Percentiles rank a stretch among this genome's conserved stretches.
phyloP scores from a whole-genome alignment of 1,140 invertebrate genomes.

The Trinorchestia longiramus region DNA sequence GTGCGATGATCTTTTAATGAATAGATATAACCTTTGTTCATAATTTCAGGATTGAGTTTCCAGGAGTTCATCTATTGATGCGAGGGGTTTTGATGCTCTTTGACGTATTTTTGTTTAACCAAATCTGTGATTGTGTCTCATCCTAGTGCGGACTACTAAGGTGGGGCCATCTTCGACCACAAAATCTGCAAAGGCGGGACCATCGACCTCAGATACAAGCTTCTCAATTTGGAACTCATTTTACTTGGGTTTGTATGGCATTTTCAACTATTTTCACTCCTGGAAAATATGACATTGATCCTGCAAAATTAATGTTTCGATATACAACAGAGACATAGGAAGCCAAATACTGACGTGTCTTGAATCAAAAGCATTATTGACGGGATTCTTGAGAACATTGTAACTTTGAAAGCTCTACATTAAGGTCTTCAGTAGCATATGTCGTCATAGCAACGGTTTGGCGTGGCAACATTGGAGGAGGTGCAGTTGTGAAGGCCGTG shows the following conservation, averaged over 20 bases:
- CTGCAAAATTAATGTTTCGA: background rate
- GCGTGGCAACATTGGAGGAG: background rate
- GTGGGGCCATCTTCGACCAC: background rate
- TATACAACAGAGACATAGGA: background rate
- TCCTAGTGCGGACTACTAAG: background rate
- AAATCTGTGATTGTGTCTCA: slow-evolving; percentile 27
- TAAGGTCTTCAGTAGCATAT: background rate
- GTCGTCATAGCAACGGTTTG: slow-evolving; percentile 32
- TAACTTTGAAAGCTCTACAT: slow-evolving; percentile 11
- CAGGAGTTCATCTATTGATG: slow-evolving; percentile 41
- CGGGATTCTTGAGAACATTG: background rate
- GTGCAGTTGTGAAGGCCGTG: background rate
- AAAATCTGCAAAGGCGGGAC: slow-evolving; percentile 9
- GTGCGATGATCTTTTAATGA: background rate
- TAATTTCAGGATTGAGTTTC: slow-evolving; percentile 45
- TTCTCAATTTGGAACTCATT: background rate
- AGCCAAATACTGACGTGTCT: background rate
- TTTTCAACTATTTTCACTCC: background rate
- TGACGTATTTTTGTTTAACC: slow-evolving; percentile 51
- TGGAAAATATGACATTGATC: background rate
- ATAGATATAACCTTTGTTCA: slow-evolving; percentile 2
- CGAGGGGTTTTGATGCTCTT: slow-evolving; percentile 17
- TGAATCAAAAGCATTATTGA: background rate
- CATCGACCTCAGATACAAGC: background rate
- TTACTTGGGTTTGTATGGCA: background rate